phyloP scores from a whole-genome alignment of 2,113 vertebrate genomes.

The Pampusana beccarii region DNA sequence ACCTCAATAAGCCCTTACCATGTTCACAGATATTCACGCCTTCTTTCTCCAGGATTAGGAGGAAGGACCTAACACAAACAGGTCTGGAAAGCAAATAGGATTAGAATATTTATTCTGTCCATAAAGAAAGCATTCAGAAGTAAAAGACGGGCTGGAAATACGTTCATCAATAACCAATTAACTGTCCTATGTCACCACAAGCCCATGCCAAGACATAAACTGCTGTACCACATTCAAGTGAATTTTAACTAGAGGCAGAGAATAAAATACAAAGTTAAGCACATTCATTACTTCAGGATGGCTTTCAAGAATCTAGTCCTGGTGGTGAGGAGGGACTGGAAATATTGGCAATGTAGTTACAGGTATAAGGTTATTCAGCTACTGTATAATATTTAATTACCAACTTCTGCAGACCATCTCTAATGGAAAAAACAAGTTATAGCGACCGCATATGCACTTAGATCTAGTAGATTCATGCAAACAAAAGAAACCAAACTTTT shows the following conservation, averaged over 20 bases:
- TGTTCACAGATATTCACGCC: constrained; percentile 22
- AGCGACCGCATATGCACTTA: neutral
- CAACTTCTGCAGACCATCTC: neutral
- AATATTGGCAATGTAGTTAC: neutral
- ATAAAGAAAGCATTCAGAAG: neutral
- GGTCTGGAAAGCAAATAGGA: constrained; percentile 24
- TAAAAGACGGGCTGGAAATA: neutral
- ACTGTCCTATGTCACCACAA: neutral
- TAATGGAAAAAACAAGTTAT: neutral
- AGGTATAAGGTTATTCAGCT: neutral
- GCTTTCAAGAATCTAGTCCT: neutral
- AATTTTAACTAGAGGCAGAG: neutral
- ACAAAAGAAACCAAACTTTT: neutral
- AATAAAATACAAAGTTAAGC: neutral
- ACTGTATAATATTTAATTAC: neutral
- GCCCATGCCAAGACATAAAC: neutral
- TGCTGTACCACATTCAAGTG: neutral
- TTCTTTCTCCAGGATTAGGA: neutral
- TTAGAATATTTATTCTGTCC: neutral
- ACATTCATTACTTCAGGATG: neutral
- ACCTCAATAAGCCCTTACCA: constrained; percentile 63
- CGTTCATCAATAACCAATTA: neutral
- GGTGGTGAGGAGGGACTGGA: neutral
- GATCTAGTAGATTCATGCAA: neutral
- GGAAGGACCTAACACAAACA: neutral